phyloP scores from a whole-genome alignment of 2,888 invertebrate genomes.

The Petrolisthes cinctipes region DNA sequence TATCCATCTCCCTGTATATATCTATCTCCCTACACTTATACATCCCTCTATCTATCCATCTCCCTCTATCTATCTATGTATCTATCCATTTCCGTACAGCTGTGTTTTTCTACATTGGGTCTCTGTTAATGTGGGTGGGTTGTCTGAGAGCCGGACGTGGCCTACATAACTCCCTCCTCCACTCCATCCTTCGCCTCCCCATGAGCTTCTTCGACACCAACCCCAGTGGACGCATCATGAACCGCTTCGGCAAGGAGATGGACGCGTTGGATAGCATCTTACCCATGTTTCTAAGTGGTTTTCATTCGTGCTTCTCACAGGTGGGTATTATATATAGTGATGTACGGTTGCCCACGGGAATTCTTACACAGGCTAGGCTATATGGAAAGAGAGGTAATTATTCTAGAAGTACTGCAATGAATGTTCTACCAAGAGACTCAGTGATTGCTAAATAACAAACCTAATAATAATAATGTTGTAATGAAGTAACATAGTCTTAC shows the following conservation, averaged over 20 bases:
- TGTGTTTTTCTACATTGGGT: constrained; percentile 35
- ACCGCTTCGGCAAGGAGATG: constrained; percentile 70
- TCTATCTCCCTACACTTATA: too few relatives aligned
- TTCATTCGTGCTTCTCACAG: not conserved
- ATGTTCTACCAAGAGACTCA: too few relatives aligned
- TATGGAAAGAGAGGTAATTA: too few relatives aligned
- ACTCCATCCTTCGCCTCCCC: constrained; percentile 75
- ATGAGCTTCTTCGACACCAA: constrained; percentile 70
- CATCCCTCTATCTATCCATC: not conserved
- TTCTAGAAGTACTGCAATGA: too few relatives aligned
- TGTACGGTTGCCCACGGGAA: too few relatives aligned
- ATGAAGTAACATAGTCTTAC: too few relatives aligned
- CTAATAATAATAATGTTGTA: too few relatives aligned
- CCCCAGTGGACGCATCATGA: constrained; percentile 70
- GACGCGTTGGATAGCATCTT: constrained; percentile 63
- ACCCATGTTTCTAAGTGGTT: constrained; percentile 24
- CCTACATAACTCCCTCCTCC: constrained; percentile 77
- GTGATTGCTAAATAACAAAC: too few relatives aligned
- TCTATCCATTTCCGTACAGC: constrained; percentile 9
- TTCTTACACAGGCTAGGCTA: too few relatives aligned
- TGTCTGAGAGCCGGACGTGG: constrained; percentile 31
- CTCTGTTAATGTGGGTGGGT: constrained; percentile 35
- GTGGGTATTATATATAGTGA: too few relatives aligned
- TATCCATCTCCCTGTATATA: too few relatives aligned
- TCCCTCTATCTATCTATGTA: not conserved